Conservation (phyloP, 2,888 invertebrate genomes). For the Ochlodes sylvanus region DNA sequence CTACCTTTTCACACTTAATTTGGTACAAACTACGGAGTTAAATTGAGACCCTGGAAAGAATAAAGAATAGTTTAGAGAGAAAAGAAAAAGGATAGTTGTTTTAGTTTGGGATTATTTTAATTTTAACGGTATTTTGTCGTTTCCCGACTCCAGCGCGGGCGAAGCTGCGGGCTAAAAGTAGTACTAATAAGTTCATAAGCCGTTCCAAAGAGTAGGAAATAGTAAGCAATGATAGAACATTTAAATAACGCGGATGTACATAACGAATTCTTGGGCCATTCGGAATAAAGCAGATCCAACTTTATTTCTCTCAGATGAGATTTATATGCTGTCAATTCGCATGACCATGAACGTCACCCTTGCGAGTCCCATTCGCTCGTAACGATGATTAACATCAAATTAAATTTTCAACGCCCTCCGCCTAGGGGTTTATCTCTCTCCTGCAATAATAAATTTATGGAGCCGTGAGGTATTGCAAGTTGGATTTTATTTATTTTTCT, state of each 20-base stretch:
- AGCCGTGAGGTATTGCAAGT: constrained; percentile 16
- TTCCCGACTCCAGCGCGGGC: too few relatives aligned
- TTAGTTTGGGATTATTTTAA: too few relatives aligned
- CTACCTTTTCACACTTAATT: too few relatives aligned
- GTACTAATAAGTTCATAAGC: too few relatives aligned
- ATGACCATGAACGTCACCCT: constrained; percentile 29
- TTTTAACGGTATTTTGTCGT: too few relatives aligned
- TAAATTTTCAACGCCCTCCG: constrained; percentile 35
- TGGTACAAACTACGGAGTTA: too few relatives aligned
- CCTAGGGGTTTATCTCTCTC: constrained; percentile 22
- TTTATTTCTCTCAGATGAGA: constrained; percentile 21
- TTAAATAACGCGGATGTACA: not conserved
- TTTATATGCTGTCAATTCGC: constrained; percentile 22
- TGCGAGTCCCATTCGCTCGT: constrained; percentile 14
- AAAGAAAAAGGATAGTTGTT: too few relatives aligned
- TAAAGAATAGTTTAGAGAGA: too few relatives aligned
- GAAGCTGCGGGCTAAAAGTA: too few relatives aligned
- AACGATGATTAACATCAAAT: constrained; percentile 38
- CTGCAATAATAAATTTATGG: constrained; percentile 31
- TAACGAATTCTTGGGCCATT: not conserved
- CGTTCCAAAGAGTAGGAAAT: not conserved
- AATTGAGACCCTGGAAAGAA: too few relatives aligned
- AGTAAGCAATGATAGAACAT: not conserved
- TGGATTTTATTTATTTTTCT: constrained; percentile 16
- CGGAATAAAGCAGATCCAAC: not conserved